Conservation (phyloP, 2,888 invertebrate genomes). For the Tineola bisselliella region DNA sequence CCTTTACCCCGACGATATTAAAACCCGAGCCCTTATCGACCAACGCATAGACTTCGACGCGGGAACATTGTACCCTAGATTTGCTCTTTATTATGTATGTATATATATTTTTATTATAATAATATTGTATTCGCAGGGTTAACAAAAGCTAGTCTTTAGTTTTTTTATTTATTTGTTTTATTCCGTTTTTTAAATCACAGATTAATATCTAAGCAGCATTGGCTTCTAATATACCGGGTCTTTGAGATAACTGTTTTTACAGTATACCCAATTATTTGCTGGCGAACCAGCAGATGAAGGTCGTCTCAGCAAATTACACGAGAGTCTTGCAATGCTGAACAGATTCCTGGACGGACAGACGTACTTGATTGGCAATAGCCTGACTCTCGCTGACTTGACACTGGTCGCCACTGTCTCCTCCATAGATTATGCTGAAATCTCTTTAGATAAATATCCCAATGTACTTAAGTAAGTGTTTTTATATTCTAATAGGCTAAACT, state of each 20-base stretch:
- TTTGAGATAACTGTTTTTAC: too few species aligned
- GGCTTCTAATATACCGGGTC: too few species aligned
- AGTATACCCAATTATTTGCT: constrained; percentile 68
- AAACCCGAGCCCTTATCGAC: constrained; percentile 77
- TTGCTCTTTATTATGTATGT: constrained; percentile 74
- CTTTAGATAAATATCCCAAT: constrained; percentile 71
- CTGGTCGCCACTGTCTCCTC: constrained; percentile 74
- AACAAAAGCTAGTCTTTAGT: too few species aligned
- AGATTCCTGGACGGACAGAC: constrained; percentile 71
- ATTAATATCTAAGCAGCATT: too few species aligned
- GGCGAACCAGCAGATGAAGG: constrained; percentile 66
- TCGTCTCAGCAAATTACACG: constrained; percentile 70
- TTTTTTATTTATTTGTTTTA: too few species aligned
- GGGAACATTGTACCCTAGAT: constrained; percentile 73
- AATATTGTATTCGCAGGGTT: too few species aligned
- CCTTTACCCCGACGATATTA: constrained; percentile 77
- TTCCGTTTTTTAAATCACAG: too few species aligned
- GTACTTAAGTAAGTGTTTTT: constrained; percentile 41
- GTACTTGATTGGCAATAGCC: constrained; percentile 72
- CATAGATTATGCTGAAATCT: constrained; percentile 69
- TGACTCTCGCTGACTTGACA: constrained; percentile 79
- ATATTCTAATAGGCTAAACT: too few species aligned
- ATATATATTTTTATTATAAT: too few species aligned
- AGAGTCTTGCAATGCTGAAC: constrained; percentile 72
- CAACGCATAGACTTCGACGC: constrained; percentile 81